Conservation (phyloP, 2,888 invertebrate genomes). For the Xanthorhoe spadicearia region DNA sequence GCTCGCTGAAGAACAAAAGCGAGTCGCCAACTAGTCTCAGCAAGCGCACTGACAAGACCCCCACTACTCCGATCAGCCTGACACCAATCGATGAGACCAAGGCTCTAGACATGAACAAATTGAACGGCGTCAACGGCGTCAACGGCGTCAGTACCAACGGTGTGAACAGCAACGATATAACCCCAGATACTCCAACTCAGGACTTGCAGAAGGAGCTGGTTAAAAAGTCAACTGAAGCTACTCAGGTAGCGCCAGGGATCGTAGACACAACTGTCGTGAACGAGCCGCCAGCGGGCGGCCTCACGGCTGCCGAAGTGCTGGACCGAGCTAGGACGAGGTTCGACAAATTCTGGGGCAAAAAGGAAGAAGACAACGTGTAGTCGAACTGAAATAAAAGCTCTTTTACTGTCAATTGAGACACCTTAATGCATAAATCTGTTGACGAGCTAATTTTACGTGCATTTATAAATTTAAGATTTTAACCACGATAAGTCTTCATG, state of each 20-base stretch:
- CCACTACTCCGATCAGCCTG: constrained; percentile 78
- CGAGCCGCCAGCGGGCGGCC: constrained; percentile 74
- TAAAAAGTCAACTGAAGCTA: constrained; percentile 79
- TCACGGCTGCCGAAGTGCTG: constrained; percentile 89
- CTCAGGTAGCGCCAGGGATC: constrained; percentile 83
- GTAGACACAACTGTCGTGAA: constrained; percentile 83
- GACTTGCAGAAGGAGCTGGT: constrained; percentile 69
- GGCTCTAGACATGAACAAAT: constrained; percentile 76
- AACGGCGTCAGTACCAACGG: constrained; percentile 51
- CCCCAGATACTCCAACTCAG: constrained; percentile 73
- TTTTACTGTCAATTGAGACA: constrained; percentile 58
- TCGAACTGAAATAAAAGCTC: constrained; percentile 44
- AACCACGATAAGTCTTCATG: constrained; percentile 32
- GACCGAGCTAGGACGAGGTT: constrained; percentile 93
- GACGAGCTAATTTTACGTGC: constrained; percentile 16
- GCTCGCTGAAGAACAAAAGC: constrained; percentile 76
- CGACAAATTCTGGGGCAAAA: constrained; percentile 93
- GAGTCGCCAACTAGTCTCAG: constrained; percentile 79
- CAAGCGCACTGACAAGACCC: constrained; percentile 81
- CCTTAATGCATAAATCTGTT: constrained; percentile 23
- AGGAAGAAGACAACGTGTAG: constrained; percentile 85
- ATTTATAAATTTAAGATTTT: constrained; percentile 32
- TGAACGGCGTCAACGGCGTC: constrained; percentile 62
- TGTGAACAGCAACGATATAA: constrained; percentile 70
- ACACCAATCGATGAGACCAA: constrained; percentile 82